A percentile compares a stretch with the other conserved stretches of the same genome.
Evolutionary conservation across 2,113 vertebrate genomes (phyloP).

Genomic region (Poicephalus meyeri): DNA sequence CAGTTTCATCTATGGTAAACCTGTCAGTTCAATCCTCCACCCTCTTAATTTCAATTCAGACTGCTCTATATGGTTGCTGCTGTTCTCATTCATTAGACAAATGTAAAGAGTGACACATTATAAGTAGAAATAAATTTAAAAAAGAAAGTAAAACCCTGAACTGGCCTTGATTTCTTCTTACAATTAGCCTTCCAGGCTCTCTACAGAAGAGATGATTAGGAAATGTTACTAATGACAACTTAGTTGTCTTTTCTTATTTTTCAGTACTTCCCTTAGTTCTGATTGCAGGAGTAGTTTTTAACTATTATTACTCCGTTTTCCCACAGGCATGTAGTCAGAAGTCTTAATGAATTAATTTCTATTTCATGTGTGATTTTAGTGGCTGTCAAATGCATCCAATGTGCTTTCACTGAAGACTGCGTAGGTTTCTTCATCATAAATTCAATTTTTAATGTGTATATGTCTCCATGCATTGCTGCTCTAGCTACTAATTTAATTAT

Average conservation of each 20-base stretch:
- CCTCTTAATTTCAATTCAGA: background rate
- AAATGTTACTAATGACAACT: conserved; percentile 33
- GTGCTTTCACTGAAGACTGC: background rate
- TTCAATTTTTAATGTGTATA: conserved; percentile 2
- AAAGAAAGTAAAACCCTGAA: background rate
- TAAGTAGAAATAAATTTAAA: background rate
- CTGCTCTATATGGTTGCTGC: background rate
- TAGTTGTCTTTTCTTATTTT: conserved; percentile 22
- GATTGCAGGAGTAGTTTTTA: conserved; percentile 53
- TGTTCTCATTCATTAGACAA: background rate
- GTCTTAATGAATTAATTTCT: conserved; percentile 60
- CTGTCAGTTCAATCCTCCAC: background rate
- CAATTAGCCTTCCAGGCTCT: background rate
- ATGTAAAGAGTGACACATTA: background rate
- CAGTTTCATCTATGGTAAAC: background rate
- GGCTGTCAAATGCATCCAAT: conserved; percentile 32
- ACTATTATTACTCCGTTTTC: conserved; percentile 54
- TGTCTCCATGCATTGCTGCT: background rate
- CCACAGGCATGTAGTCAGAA: background rate
- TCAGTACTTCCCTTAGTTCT: background rate
- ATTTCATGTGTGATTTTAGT: conserved; percentile 34
- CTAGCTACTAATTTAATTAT: conserved; percentile 26
- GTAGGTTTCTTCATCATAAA: conserved; percentile 18
- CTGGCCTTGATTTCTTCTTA: background rate
- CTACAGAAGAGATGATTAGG: background rate